Percentiles rank a stretch among this genome's conserved stretches.
Evolutionary conservation across 2,113 vertebrate genomes (phyloP).

Genomic region (Hiodon tergisus): DNA sequence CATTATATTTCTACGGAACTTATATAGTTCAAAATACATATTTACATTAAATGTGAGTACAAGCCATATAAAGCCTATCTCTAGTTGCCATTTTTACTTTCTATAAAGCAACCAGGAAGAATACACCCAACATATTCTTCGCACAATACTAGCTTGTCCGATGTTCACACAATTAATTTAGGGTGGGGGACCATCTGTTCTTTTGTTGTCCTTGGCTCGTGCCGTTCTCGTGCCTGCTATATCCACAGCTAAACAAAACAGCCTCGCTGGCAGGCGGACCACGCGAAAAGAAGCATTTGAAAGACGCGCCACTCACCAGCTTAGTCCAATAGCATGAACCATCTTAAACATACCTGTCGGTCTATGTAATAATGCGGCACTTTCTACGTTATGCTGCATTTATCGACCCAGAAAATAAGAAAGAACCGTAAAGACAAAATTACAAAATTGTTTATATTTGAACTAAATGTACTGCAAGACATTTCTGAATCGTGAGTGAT

Average conservation of each 20-base stretch:
- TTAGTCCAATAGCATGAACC: constrained; percentile 12
- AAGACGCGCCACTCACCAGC: constrained; percentile 47
- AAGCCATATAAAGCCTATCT: too few species aligned
- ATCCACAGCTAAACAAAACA: constrained; percentile 34
- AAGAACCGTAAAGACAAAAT: neutral
- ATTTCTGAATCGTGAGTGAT: neutral
- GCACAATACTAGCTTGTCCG: neutral
- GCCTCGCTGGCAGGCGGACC: constrained; percentile 2
- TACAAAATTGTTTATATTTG: neutral
- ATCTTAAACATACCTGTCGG: neutral
- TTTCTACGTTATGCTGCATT: too few species aligned
- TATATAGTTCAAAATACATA: too few species aligned
- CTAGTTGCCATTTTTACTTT: too few species aligned
- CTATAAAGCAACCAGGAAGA: neutral
- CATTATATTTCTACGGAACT: too few species aligned
- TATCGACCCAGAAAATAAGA: too few species aligned
- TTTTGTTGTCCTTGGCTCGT: constrained; percentile 66
- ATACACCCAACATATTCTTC: neutral
- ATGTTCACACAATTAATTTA: constrained; percentile 43
- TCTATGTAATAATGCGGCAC: neutral
- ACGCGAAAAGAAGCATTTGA: constrained; percentile 46
- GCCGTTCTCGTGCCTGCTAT: constrained; percentile 68
- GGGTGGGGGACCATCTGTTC: constrained; percentile 60
- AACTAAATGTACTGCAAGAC: neutral
- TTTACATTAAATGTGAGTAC: too few species aligned